A percentile compares a stretch with the other conserved stretches of the same genome.
phyloP scores from a whole-genome alignment of 92 coral and sea anemone genomes.

The Galaxea fascicularis region DNA sequence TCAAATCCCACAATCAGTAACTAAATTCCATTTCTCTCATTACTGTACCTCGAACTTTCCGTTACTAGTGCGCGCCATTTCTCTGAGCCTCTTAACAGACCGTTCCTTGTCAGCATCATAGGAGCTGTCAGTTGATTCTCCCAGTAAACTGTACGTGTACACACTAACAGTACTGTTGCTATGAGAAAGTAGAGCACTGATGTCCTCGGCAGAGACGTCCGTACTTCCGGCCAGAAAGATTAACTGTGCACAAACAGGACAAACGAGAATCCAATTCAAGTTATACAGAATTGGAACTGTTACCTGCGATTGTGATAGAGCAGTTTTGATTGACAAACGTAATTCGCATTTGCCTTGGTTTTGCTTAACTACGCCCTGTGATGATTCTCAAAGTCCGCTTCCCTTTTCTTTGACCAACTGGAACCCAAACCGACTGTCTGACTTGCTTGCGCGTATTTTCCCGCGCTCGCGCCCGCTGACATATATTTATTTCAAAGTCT shows the following conservation, averaged over 20 bases:
- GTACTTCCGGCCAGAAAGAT: conserved; percentile 84
- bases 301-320: too few relatives aligned
- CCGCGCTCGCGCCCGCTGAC: too few relatives aligned
- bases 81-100: conserved; percentile 56
- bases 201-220: conserved; percentile 72
- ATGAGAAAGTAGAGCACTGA: conserved; percentile 55
- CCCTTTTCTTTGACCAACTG: too few relatives aligned
- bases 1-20: not conserved
- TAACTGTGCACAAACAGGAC: conserved; percentile 48
- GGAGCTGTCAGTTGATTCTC: conserved; percentile 24
- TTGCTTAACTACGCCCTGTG: too few relatives aligned
- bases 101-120: conserved; percentile 23
- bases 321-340: too few relatives aligned
- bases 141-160: conserved; percentile 75
- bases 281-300: too few relatives aligned
- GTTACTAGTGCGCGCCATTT: conserved; percentile 63
- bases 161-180: conserved; percentile 75
- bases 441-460: too few relatives aligned
- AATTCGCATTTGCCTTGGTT: too few relatives aligned
- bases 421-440: too few relatives aligned
- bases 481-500: too few relatives aligned
- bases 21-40: not conserved
- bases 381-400: too few relatives aligned
- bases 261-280: not conserved
- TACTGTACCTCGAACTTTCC: conserved; percentile 78